Evolutionary conservation across 2,888 invertebrate genomes (phyloP), one percentile per base, ranked within the genome.

Genomic region (Anticlea derivata): DNA sequence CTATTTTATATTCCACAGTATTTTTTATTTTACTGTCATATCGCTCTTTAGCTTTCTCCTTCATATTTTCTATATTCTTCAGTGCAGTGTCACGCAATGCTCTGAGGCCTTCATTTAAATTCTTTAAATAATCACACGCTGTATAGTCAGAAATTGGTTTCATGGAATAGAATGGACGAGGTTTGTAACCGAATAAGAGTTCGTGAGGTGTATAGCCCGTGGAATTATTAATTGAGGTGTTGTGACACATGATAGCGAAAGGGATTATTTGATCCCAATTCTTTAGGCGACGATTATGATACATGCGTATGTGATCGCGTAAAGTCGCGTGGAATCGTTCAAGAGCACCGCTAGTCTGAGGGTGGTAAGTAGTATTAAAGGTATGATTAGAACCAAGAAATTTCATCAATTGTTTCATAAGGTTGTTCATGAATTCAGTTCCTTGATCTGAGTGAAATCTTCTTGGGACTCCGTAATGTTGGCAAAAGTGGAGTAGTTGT

Each of bases 391-490:
- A 50, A 10, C 70, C 68, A 12, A 74, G 39, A 5, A 68, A 62
- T 59, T 70, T 72, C 12, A 59, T 63, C 1, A 74, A 30, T 55
- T 76, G 68, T 65, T 73, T 75, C 1, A 72, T 40, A 0, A 66
- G 35, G 5, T 44, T 60, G 37, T 72, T 74, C 8, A 64, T 54
- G 29, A 73, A 74, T 59, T 73, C 71, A 1, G 65, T 63, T 5
- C 70, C 74, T 65, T 72, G 70, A 34, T 72, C 70, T 0, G 72
- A 72, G 39, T 71, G 75, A 12, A 73, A 69, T 5, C 72, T 44
- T 50, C 68, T 70, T 1, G 70, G 72, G 1, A 72, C 55, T 6
- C 70, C 71, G 27, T 59, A 73, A 23, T 74, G 70, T 66, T 73
- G 70, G 23, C 70, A 75, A 37, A 73, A 73, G 10, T 54, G 33